Evolutionary conservation across 1,140 invertebrate species (phyloP).

Genomic region (Drosophila lini): DNA sequence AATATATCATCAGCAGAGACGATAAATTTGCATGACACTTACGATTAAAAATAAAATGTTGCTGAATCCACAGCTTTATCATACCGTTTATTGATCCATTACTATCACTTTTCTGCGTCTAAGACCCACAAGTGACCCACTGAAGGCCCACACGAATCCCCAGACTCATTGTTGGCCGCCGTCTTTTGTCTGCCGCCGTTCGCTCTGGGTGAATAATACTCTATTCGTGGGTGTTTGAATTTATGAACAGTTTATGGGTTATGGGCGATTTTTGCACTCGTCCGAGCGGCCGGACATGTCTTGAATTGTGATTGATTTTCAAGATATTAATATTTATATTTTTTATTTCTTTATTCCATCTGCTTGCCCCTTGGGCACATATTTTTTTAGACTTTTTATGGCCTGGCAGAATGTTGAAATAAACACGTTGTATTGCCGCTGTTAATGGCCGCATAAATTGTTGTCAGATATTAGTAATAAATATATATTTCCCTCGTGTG

Average conservation of each 20-base stretch:
- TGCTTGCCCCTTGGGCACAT: constrained; percentile 15
- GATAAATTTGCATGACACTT: constrained; percentile 28
- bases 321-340: constrained; percentile 71
- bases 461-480: constrained; percentile 75
- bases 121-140: constrained; percentile 52
- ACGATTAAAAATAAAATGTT: constrained; percentile 7
- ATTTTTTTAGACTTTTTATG: constrained; percentile 34
- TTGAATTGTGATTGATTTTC: constrained; percentile 80
- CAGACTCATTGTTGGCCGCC: constrained; percentile 40
- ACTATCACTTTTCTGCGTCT: constrained; percentile 40
- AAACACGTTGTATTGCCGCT: constrained; percentile 79
- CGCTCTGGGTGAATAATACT: constrained; percentile 41
- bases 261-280: constrained; percentile 65
- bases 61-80: neutral
- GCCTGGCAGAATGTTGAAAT: constrained; percentile 74
- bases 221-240: constrained; percentile 75
- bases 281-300: constrained; percentile 50
- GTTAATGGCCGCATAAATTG: constrained; percentile 82
- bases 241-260: constrained; percentile 71
- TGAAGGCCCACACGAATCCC: constrained; percentile 43
- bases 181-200: constrained; percentile 25
- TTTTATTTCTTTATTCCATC: constrained; percentile 21
- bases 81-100: constrained; percentile 36
- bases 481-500: constrained; percentile 22
- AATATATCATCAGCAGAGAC: constrained; percentile 14